Evolutionary conservation across 1,140 invertebrate species (phyloP).

Genomic region (Lasioglossum albipes): DNA sequence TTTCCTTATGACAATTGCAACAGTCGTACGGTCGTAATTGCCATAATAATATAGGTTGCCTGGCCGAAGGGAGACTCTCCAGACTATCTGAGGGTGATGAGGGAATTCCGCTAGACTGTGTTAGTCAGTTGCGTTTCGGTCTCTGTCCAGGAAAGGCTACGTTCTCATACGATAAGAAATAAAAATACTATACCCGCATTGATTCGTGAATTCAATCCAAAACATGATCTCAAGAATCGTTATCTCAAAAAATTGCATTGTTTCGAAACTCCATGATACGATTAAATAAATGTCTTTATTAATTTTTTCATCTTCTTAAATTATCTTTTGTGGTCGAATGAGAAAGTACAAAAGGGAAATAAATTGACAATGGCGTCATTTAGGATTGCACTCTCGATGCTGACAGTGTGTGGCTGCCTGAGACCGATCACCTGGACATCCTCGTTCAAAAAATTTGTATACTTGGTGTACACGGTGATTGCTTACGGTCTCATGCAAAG

Average conservation of each 20-base stretch:
- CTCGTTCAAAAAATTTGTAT: background rate
- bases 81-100: background rate
- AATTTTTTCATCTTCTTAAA: no score
- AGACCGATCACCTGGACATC: conserved; percentile 18
- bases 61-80: background rate
- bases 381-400: conserved; percentile 3
- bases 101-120: background rate
- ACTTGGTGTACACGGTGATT: background rate
- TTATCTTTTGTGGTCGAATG: no score
- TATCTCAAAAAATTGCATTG: no score
- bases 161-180: background rate
- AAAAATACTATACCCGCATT: no score
- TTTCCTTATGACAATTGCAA: no score
- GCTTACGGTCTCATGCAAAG: background rate
- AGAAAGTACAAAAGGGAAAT: no score
- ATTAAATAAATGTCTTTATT: no score
- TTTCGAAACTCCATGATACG: no score
- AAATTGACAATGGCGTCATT: background rate
- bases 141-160: background rate
- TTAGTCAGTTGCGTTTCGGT: background rate
- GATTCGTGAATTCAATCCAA: no score
- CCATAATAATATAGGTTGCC: background rate
- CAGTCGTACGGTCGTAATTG: background rate
- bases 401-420: conserved; percentile 31
- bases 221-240: no score